A percentile compares a stretch with the other conserved stretches of the same genome.
These are phyloP conservation scores for Montipora cactus DNA, from an alignment of 64 coral and sea anemone species.

Conservation along the genomic window DNA sequence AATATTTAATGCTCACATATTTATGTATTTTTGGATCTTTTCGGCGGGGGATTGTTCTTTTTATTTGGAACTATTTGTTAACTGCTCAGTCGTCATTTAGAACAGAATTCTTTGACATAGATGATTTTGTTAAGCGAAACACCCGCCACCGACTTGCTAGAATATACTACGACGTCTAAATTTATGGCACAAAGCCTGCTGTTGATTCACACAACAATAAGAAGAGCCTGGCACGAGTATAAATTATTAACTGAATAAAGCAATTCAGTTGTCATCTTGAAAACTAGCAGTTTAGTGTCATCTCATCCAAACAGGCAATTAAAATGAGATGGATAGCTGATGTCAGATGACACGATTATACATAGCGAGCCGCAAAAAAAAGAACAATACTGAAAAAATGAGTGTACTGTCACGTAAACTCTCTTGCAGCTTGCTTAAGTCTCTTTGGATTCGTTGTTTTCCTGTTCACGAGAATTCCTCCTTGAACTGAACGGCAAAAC, in stretches of 20 bases:
- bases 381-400: background rate
- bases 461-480: background rate
- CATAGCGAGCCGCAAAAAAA: constrained; percentile 11
- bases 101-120: no score
- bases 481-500: background rate
- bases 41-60: no score
- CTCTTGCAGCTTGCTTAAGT: background rate
- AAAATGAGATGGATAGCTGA: constrained; percentile 26
- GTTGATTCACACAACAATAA: background rate
- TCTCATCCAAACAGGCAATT: constrained; percentile 27
- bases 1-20: no score
- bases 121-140: no score
- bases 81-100: no score
- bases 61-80: no score
- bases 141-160: no score
- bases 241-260: background rate
- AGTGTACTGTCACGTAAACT: background rate
- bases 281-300: background rate
- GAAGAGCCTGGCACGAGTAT: background rate
- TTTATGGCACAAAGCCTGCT: no score
- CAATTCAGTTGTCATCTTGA: background rate
- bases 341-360: background rate
- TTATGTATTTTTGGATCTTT: no score
- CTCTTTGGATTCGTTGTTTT: background rate
- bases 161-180: no score